Evolutionary conservation across 2,113 vertebrate genomes (phyloP).

Genomic region (Lucifuga dentata): DNA sequence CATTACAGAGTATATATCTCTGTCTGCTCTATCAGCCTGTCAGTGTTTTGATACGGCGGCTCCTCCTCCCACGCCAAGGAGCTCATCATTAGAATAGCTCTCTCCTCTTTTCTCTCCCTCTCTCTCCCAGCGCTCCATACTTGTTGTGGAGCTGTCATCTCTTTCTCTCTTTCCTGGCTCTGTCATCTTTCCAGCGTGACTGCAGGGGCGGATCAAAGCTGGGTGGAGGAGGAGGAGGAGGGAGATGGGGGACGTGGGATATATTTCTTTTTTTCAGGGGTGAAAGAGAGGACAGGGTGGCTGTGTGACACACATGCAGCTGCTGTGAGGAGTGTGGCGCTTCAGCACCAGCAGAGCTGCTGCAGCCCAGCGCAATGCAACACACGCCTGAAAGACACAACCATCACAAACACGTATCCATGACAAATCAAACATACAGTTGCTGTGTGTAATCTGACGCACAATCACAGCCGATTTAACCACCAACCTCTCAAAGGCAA

Average conservation of each 20-base stretch:
- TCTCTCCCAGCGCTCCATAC: conserved; percentile 51
- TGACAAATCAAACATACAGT: background rate
- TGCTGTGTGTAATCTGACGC: background rate
- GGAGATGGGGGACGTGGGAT: conserved; percentile 55
- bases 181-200: conserved; percentile 75
- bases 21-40: too few species aligned
- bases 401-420: background rate
- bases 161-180: conserved; percentile 59
- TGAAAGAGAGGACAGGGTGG: conserved; percentile 77
- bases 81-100: conserved; percentile 64
- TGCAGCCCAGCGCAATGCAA: background rate
- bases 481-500: too few species aligned
- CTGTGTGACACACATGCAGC: conserved; percentile 71
- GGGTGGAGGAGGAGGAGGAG: conserved; percentile 55
- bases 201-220: conserved; percentile 81
- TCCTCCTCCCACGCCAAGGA: conserved; percentile 46
- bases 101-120: conserved; percentile 27
- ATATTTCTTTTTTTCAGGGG: conserved; percentile 75
- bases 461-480: background rate
- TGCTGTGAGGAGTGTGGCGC: conserved; percentile 20
- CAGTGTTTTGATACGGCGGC: too few species aligned
- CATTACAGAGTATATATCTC: too few species aligned
- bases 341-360: conserved; percentile 19
- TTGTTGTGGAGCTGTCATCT: conserved; percentile 79
- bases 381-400: background rate